phyloP scores from a whole-genome alignment of 1,140 invertebrate genomes.

The Calephelis nemesis region DNA sequence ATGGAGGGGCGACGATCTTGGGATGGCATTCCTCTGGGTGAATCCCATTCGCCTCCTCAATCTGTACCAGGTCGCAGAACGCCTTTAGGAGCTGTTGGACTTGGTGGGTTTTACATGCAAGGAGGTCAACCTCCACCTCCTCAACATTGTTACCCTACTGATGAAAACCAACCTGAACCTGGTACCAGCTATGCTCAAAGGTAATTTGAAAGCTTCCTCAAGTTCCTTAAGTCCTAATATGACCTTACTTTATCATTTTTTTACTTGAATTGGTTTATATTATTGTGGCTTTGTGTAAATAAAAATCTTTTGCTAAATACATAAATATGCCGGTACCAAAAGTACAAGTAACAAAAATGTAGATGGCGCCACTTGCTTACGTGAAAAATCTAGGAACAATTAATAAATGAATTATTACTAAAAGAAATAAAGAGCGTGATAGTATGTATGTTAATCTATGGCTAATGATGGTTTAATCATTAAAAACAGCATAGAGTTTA shows the following conservation, averaged over 20 bases:
- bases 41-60: slow-evolving; percentile 79
- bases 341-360: no score
- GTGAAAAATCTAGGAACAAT: no score
- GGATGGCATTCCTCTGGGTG: slow-evolving; percentile 69
- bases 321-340: no score
- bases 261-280: no score
- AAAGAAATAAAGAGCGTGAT: no score
- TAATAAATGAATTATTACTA: no score
- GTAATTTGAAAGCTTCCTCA: slow-evolving; percentile 36
- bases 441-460: no score
- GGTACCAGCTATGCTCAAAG: slow-evolving; percentile 75
- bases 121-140: slow-evolving; percentile 80
- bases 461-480: no score
- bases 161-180: slow-evolving; percentile 89
- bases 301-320: no score
- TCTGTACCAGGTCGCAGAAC: slow-evolving; percentile 86
- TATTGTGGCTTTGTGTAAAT: no score
- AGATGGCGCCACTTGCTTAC: no score
- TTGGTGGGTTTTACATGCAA: slow-evolving; percentile 88
- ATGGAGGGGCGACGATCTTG: slow-evolving; percentile 72
- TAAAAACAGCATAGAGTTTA: no score
- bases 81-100: slow-evolving; percentile 88
- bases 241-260: background rate
- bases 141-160: slow-evolving; percentile 81
- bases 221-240: background rate